Evolutionary conservation across 2,113 vertebrate species (phyloP), one percentile per base, ranked within the genome.

Genomic region (Paraplagusia blochii): DNA sequence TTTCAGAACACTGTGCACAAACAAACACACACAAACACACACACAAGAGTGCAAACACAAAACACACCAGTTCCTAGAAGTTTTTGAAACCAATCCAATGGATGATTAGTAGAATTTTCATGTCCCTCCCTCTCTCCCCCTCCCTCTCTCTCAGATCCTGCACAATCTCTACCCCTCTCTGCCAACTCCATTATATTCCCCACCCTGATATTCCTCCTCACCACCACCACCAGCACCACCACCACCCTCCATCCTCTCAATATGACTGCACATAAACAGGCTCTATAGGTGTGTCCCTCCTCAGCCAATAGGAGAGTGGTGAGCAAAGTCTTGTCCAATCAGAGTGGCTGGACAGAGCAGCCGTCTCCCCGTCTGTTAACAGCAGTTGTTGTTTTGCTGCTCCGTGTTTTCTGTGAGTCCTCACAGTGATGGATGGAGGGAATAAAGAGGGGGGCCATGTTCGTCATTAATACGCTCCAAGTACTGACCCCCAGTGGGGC

Each of bases 231-330:
- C n/a, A n/a, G n/a, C n/a, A n/a, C n/a, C 69, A 44, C 19, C 44
- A 18, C 62, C 8, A 22, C 51, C 43, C 34, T 18, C 52, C 29
- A 64, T 29, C 44, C 64, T 60, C 22, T 29, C 22, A 29, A 29
- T 75, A 51, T 62, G 54, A 60, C 83, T 77, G 53, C 68, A 63
- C 85, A 88, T 79, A 91, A 93, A 91, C 90, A 92, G 82, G 91
- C 88, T 91, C 64, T 88, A 88, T 89, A 91, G 93, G 92, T 91
- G 92, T 94, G 92, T 89, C 81, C 29, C 78, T 0, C 45, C 44
- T 63, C 14, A 58, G 80, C 93, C 92, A 94, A 95, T 94, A 39
- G 66, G 9, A 4, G 68, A 67, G 60, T 52, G 45, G 44, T 45
- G 66, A 66, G 77, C 16, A 0, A 33, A 43, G 44, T 44, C 22